Evolutionary conservation across 2,113 vertebrate genomes (phyloP).

Genomic region (Hydrolagus affinis): DNA sequence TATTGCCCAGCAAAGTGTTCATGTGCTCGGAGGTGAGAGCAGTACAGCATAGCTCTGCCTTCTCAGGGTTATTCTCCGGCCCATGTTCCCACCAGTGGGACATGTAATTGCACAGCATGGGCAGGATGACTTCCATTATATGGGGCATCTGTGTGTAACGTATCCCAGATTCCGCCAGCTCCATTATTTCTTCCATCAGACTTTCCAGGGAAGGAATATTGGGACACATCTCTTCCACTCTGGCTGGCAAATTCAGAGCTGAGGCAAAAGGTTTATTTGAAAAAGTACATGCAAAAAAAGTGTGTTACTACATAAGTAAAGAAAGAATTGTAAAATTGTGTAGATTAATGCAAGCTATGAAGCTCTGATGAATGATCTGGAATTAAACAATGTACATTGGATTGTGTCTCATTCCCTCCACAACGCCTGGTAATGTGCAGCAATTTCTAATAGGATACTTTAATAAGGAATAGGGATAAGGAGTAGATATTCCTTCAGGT

Average conservation of each 20-base stretch:
- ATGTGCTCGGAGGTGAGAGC: conserved; percentile 83
- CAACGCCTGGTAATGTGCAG: no score
- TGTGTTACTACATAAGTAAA: neutral
- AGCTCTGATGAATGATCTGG: no score
- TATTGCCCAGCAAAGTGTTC: conserved; percentile 88
- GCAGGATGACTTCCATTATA: conserved; percentile 88
- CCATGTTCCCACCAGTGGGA: conserved; percentile 95
- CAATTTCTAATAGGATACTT: no score
- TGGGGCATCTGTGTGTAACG: conserved; percentile 92
- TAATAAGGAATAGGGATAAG: no score
- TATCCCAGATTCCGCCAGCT: conserved; percentile 81
- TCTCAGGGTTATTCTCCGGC: conserved; percentile 65
- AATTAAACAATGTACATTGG: no score
- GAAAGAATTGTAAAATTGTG: no score
- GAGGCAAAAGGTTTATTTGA: neutral
- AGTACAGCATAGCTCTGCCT: conserved; percentile 71
- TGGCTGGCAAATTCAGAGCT: conserved; percentile 69
- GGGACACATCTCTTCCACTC: conserved; percentile 73
- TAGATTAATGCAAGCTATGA: no score
- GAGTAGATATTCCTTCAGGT: no score
- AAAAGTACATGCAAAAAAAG: neutral
- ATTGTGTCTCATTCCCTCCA: no score
- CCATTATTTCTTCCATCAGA: conserved; percentile 83
- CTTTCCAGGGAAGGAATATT: conserved; percentile 79
- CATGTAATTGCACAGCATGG: conserved; percentile 93